Base-by-base conservation (phyloP, 2,888 invertebrate genomes). In the Glyphotaelius pellucidus region DNA sequence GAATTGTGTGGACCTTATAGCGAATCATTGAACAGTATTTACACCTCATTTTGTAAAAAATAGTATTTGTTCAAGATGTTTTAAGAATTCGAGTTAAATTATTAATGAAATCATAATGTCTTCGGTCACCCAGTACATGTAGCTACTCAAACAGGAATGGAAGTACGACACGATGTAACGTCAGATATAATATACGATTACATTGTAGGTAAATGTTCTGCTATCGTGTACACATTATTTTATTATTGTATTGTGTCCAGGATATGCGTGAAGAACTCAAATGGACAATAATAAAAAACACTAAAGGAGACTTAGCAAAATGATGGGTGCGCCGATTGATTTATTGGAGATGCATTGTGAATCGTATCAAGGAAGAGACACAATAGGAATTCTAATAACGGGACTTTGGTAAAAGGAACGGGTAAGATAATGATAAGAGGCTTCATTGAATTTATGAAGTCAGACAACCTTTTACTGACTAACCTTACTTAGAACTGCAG, bases 71-170 rank as follows among this genome's bases (percentile, higher is more conserved):
- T 80, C 14, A 12, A 30, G 12, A 5, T 80, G 7, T 30, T 30
- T 30, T 80, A 42, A 12, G 80, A 80, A 3, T 67, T 2, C 25
- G 25, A 67, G 25, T n/a, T n/a, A n/a, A 25, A 25, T 25, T 67
- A 25, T 67, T n/a, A n/a, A 67, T 9, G 25, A 67, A n/a, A 67
- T 25, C 25, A 67, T 9, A 67, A 67, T 67, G 2, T 83, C 19
- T 83, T 32, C 83, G 25, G 83, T 32, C 83, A 83, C 83, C 32
- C 83, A 25, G 83, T 83, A 83, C 83, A 83, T 83, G 86, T 90
- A 92, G 25, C 25, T 67, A 67, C 92, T 90, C 91, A 90, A 81
- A 25, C 47, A 86, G 92, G 83, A 92, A 91, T 90, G 47, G 81
- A 86, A 92, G 80, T 87, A 52, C 38, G 67, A 90, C 90, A 87